A percentile compares a stretch with the other conserved stretches of the same genome.
These are phyloP conservation scores for Eueides isabella DNA, from an alignment of 1,140 invertebrate species.

Conservation along the genomic window DNA sequence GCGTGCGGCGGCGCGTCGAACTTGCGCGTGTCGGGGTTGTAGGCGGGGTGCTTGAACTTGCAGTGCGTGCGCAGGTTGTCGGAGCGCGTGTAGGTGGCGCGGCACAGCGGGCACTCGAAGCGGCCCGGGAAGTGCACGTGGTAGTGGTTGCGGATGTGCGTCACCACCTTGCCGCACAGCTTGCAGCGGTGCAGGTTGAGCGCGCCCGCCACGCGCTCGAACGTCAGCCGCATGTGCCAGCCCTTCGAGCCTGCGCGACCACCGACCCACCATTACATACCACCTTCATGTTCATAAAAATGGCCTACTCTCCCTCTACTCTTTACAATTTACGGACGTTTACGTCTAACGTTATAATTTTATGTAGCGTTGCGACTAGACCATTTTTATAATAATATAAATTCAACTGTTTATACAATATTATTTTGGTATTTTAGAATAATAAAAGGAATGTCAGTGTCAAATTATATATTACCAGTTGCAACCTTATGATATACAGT, in stretches of 20 bases:
- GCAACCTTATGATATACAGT: constrained; percentile 32
- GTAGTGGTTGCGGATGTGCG: constrained; percentile 95
- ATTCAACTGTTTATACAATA: constrained; percentile 16
- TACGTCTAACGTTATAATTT: background rate
- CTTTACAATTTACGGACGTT: background rate
- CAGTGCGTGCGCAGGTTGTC: constrained; percentile 94
- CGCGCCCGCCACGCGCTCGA: constrained; percentile 93
- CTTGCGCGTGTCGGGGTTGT: constrained; percentile 91
- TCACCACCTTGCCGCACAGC: constrained; percentile 95
- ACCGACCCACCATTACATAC: constrained; percentile 12
- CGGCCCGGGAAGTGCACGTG: constrained; percentile 94
- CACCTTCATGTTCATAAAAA: constrained; percentile 20
- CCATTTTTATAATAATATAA: constrained; percentile 33
- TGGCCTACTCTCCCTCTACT: constrained; percentile 26
- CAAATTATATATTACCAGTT: constrained; percentile 23
- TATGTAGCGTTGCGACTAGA: constrained; percentile 20
- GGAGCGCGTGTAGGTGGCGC: constrained; percentile 92
- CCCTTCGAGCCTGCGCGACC: constrained; percentile 91
- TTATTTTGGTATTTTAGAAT: constrained; percentile 16
- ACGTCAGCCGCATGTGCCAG: constrained; percentile 95
- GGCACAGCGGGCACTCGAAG: constrained; percentile 93
- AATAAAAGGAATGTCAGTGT: constrained; percentile 11
- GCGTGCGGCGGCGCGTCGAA: constrained; percentile 84
- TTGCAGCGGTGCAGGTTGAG: constrained; percentile 95
- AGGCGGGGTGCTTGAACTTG: constrained; percentile 93